Evolutionary conservation across 2,888 invertebrate genomes (phyloP), one percentile per base, ranked within the genome.

Genomic region (Chydorus sphaericus): DNA sequence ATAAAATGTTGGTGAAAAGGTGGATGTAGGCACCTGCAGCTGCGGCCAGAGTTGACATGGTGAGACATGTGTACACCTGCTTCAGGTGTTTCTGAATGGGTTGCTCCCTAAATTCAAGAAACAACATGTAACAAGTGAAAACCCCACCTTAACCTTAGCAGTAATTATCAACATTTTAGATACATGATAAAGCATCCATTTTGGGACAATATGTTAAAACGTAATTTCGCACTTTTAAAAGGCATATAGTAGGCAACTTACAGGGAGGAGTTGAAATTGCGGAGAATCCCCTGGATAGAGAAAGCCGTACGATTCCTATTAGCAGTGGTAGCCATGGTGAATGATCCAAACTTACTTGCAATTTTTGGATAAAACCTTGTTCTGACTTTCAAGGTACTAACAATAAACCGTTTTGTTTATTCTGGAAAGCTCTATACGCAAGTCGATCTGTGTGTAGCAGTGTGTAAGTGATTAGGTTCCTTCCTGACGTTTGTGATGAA

Each of bases 41-140:
- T 16, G 94, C 89, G 30, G 85, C 64, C 53, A 75, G 60, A 62
- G 90, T 82, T 4, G 91, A 85, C 73, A 91, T 77, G 56, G 91
- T 84, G 62, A 97, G 75, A 64, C 90, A 88, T 57, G 85, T 85
- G 70, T 97, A 97, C 11, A 97, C 97, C 83, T 91, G 92, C 72
- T 89, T 88, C 66, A 97, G 75, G 73, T 97, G 97, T 65, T 82
- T 78, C 62, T 88, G 81, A 36, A 94, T 86, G 62, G 84, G 83
- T 31, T 83, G 80, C 70, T 93, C 93, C 69, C 96, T 96, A n/a
- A n/a, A n/a, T n/a, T n/a, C n/a, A 68, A 60, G 68, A 69, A 61
- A 54, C 51, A 59, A 60, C 62, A 61, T 50, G 59, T 58, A 49
- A 50, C 60, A 48, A 3, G 18, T n/a, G n/a, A n/a, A n/a, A n/a